Conservation (phyloP, 2,113 vertebrate species). For the Chiloscyllium plagiosum region DNA sequence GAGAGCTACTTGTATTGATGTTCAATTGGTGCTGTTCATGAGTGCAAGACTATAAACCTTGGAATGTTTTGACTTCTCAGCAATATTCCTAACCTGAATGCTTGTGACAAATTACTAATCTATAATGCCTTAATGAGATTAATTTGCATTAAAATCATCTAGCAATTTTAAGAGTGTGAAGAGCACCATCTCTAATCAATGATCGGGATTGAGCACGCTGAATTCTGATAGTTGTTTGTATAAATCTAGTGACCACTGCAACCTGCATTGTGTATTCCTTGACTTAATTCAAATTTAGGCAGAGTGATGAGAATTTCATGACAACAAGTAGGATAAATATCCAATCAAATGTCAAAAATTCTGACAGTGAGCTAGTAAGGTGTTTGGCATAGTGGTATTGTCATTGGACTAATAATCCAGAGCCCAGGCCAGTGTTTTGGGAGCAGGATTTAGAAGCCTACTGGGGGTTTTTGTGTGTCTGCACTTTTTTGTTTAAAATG, state of each 20-base stretch:
- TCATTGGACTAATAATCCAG: no score
- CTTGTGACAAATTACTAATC: not conserved
- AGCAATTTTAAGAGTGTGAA: not conserved
- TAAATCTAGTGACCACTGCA: not conserved
- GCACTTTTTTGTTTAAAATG: no score
- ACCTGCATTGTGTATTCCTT: not conserved
- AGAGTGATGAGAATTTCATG: not conserved
- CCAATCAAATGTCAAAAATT: not conserved
- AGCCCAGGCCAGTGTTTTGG: no score
- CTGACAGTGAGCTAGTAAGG: no score
- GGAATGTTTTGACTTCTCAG: no score
- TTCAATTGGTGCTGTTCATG: no score
- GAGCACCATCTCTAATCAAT: not conserved
- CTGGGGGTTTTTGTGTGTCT: no score
- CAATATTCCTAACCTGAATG: not conserved
- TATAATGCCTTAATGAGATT: not conserved
- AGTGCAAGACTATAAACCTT: no score
- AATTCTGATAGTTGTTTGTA: not conserved
- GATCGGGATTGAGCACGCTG: not conserved
- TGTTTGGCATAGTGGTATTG: no score
- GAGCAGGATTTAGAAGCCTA: no score
- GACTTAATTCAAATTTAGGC: not conserved
- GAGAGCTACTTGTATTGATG: no score
- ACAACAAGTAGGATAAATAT: no score
- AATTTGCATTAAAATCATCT: not conserved